Conservation (phyloP, 2,888 invertebrate genomes). For the Amblyteles armatorius region DNA sequence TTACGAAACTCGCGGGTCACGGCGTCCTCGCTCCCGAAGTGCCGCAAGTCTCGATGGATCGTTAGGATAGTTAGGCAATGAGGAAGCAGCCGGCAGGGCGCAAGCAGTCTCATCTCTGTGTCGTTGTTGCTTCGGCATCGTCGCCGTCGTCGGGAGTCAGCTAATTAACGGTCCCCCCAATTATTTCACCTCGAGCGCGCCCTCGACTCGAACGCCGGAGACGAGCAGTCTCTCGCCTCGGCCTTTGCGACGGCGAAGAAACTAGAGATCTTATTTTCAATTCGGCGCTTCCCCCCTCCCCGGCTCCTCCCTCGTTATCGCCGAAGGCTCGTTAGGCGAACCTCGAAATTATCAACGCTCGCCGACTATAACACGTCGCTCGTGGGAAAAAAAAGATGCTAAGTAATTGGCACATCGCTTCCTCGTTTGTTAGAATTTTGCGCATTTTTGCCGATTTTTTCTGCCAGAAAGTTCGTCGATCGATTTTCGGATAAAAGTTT, state of each 20-base stretch:
- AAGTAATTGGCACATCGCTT: too few relatives aligned
- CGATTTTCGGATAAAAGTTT: too few relatives aligned
- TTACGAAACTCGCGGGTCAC: conserved; percentile 11
- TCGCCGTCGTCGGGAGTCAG: conserved; percentile 34
- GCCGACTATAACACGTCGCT: not conserved
- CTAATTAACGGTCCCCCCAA: conserved; percentile 56
- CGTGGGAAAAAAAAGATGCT: too few relatives aligned
- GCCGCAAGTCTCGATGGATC: conserved; percentile 28
- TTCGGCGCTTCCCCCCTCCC: not conserved
- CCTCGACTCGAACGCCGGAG: conserved; percentile 16
- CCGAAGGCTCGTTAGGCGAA: conserved; percentile 14
- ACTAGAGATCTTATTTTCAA: conserved; percentile 36
- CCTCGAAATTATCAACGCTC: conserved; percentile 5
- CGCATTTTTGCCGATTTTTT: too few relatives aligned
- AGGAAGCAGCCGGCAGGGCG: conserved; percentile 48
- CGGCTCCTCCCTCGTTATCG: conserved; percentile 9
- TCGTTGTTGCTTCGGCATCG: conserved; percentile 17
- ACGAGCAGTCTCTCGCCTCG: not conserved
- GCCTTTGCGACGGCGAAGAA: conserved; percentile 20
- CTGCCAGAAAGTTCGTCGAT: too few relatives aligned
- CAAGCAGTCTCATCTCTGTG: conserved; percentile 10
- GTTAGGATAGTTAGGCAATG: conserved; percentile 66
- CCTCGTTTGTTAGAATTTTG: too few relatives aligned
- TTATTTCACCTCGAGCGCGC: conserved; percentile 56
- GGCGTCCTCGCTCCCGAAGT: conserved; percentile 5